These are phyloP conservation scores for Nycticorax nycticorax DNA, from an alignment of 2,113 vertebrate genomes.

Conservation along the genomic window DNA sequence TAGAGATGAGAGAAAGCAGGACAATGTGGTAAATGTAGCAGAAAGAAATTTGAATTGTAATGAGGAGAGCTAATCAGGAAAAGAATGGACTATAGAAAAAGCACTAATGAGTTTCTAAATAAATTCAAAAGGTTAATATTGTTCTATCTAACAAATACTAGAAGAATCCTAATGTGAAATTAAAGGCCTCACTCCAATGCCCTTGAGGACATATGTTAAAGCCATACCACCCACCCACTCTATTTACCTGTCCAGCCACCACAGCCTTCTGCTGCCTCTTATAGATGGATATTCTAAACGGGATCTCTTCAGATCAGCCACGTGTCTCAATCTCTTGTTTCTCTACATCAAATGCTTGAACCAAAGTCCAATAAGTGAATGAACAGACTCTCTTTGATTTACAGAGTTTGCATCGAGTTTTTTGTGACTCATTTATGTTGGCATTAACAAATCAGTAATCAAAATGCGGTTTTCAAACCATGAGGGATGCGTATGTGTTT, in stretches of 20 bases:
- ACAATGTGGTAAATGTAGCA: conserved; percentile 70
- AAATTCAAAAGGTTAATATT: conserved; percentile 74
- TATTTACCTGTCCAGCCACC: not conserved
- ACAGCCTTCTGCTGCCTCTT: not conserved
- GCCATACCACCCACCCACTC: not conserved
- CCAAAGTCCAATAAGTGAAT: not conserved
- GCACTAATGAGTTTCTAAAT: conserved; percentile 74
- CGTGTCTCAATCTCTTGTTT: fast-evolving
- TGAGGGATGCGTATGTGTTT: not conserved
- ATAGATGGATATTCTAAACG: fast-evolving
- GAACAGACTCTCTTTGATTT: not conserved
- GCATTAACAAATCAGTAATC: not conserved
- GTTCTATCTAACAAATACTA: conserved; percentile 63
- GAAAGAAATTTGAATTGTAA: conserved; percentile 73
- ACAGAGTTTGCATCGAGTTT: not conserved
- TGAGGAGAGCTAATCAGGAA: conserved; percentile 69
- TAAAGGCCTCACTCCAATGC: conserved; percentile 11
- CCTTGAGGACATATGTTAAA: not conserved
- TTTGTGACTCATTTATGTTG: fast-evolving
- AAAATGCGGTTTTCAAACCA: not conserved
- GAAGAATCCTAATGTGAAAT: conserved; percentile 65
- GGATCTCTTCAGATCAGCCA: not conserved
- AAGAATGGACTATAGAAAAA: conserved; percentile 69
- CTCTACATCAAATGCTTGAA: not conserved
- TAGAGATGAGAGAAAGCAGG: conserved; percentile 68